Conservation (phyloP, 2,113 vertebrate species). For the Platichthys flesus region DNA sequence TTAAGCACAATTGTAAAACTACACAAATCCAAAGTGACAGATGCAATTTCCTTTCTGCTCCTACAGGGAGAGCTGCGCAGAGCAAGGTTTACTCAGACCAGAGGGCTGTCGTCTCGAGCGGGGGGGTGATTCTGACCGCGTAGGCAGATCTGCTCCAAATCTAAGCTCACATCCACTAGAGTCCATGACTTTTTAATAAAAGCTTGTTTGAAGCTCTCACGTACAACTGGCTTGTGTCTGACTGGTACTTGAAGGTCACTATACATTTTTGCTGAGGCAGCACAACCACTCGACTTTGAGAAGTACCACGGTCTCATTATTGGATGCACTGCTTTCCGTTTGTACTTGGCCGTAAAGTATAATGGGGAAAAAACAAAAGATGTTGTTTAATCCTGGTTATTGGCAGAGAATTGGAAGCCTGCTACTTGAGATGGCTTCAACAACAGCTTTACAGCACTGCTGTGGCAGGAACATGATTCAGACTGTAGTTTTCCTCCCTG, state of each 20-base stretch:
- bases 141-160: not conserved
- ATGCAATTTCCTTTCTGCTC: not conserved
- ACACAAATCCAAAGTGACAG: not conserved
- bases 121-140: constrained; percentile 60
- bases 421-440: not conserved
- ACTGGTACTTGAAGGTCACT: constrained; percentile 37
- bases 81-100: constrained; percentile 7
- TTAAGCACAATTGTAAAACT: not conserved
- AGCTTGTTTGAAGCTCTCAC: constrained; percentile 30
- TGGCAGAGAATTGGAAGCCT: not conserved
- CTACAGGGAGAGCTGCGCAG: constrained; percentile 58
- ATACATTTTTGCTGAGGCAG: constrained; percentile 3
- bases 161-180: constrained; percentile 8
- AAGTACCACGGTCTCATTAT: constrained; percentile 4
- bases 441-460: not conserved
- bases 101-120: constrained; percentile 69
- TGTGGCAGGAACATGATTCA: not conserved
- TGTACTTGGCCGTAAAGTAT: not conserved
- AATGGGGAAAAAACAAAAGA: not conserved
- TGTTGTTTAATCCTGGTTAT: not conserved
- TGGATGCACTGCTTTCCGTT: not conserved
- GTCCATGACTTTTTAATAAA: constrained; percentile 60
- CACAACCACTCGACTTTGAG: not conserved
- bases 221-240: not conserved
- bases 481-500: not conserved